Evolutionary conservation across 2,797 vertebrate genomes (phyloP), one percentile per base, ranked within the genome.

Genomic region (Aeoliscus strigatus): DNA sequence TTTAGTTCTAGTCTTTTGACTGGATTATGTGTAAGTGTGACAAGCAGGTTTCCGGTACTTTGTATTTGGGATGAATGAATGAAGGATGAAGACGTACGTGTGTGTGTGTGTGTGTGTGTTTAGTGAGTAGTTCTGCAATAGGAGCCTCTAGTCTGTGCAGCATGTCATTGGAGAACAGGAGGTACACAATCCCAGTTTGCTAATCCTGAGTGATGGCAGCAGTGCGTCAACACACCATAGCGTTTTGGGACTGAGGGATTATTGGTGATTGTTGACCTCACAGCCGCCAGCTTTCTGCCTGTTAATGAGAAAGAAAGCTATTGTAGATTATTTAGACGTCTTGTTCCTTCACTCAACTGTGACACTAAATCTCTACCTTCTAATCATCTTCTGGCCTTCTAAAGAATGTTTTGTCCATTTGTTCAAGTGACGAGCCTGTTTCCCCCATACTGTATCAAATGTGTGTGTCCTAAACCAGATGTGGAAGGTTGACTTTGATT

Each of bases 131-230:
- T 59, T 18, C 9, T 8, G 8, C 35, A 33, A 14, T 43, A 36
- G 16, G 39, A 63, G 29, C 15, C 58, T 59, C 9, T 9, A 23
- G 39, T 40, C 27, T 17, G 42, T 60, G 26, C 17, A 59, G 51
- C 61, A 66, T 69, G 55, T 60, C 73, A 10, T 46, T 54, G 18
- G 30, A 51, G 47, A 35, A 37, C 43, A 38, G 25, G 33, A 70
- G 36, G 40, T 70, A 28, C 51, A 50, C 66, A 80, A 75, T 83
- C 79, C 78, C 75, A 80, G 75, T 83, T 80, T 79, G 70, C 75
- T 86, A 78, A 85, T 88, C 83, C 83, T 85, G 56, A 79, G 54
- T 66, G 56, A 65, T 75, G 61, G 59, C 71, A 67, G 47, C 58
- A 69, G 48, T 46, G 39, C 44, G 16, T 70, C 74, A 65, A 37